A percentile compares a stretch with the other conserved stretches of the same genome.
These are phyloP conservation scores for Drosophila merina DNA, from an alignment of 2,888 invertebrate species.

Conservation along the genomic window DNA sequence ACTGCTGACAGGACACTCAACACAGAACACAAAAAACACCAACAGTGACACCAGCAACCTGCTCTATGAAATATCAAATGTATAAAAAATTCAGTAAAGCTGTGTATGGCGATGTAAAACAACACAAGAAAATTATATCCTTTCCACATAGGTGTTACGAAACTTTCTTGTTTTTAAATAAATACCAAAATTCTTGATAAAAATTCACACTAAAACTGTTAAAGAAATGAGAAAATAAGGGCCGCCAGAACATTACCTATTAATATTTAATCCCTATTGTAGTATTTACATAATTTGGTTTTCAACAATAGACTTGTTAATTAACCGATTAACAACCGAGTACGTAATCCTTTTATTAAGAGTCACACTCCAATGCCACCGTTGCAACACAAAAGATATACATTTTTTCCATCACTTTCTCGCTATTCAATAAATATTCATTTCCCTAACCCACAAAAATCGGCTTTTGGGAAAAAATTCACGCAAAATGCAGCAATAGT, in stretches of 20 bases:
- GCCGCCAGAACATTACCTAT: neutral
- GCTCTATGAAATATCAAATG: slow-evolving; percentile 33
- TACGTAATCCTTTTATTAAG: slow-evolving; percentile 28
- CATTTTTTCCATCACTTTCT: slow-evolving; percentile 24
- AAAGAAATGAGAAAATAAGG: no score
- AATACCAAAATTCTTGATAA: no score
- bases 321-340: slow-evolving; percentile 27
- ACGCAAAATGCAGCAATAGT: slow-evolving; percentile 6
- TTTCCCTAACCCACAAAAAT: slow-evolving; percentile 33
- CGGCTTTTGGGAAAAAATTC: slow-evolving; percentile 23
- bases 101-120: slow-evolving; percentile 8
- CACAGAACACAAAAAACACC: slow-evolving; percentile 41
- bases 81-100: slow-evolving; percentile 38
- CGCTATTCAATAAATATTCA: slow-evolving; percentile 23
- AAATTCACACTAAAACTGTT: no score
- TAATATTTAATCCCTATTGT: neutral
- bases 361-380: slow-evolving; percentile 17
- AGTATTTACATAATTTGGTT: slow-evolving; percentile 6
- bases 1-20: slow-evolving; percentile 61
- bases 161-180: neutral
- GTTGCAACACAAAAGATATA: slow-evolving; percentile 15
- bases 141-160: neutral
- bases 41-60: slow-evolving; percentile 15
- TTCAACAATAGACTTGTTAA: slow-evolving; percentile 22
- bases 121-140: neutral